Conservation (phyloP, 2,797 vertebrate genomes). For the Urocyon cinereoargenteus region DNA sequence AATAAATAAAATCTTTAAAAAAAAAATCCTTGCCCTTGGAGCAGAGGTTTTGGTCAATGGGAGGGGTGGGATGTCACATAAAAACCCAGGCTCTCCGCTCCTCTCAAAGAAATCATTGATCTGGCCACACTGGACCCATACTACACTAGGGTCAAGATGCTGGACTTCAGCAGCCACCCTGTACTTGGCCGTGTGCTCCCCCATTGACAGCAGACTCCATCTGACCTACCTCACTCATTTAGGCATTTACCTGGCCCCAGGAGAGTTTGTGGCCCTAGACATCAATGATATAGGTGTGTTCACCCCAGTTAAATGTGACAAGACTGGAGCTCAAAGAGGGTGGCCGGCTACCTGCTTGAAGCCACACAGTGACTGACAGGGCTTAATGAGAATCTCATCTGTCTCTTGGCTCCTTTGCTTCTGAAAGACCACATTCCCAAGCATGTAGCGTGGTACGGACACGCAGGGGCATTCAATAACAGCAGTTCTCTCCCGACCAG, state of each 20-base stretch:
- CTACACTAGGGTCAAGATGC: neutral
- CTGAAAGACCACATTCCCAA: neutral
- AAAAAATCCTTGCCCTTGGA: neutral
- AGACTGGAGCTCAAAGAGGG: neutral
- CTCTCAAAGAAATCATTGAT: neutral
- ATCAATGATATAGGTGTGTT: neutral
- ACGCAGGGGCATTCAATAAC: neutral
- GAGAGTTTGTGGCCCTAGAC: neutral
- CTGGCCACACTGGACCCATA: neutral
- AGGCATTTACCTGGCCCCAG: neutral
- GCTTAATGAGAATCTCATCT: neutral
- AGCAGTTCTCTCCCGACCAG: neutral
- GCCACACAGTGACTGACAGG: neutral
- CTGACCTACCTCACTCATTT: neutral
- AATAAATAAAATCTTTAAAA: too few relatives aligned
- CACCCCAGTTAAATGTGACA: slow-evolving; percentile 14
- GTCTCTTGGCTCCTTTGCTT: neutral
- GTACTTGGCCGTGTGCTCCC: neutral
- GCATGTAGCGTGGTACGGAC: neutral
- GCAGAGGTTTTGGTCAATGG: neutral
- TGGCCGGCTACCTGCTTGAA: neutral
- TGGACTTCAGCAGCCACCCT: neutral
- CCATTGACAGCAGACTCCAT: neutral
- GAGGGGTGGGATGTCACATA: neutral
- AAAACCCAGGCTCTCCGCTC: neutral